phyloP scores from a whole-genome alignment of 2,888 invertebrate species.

The Bhutanitis thaidina region DNA sequence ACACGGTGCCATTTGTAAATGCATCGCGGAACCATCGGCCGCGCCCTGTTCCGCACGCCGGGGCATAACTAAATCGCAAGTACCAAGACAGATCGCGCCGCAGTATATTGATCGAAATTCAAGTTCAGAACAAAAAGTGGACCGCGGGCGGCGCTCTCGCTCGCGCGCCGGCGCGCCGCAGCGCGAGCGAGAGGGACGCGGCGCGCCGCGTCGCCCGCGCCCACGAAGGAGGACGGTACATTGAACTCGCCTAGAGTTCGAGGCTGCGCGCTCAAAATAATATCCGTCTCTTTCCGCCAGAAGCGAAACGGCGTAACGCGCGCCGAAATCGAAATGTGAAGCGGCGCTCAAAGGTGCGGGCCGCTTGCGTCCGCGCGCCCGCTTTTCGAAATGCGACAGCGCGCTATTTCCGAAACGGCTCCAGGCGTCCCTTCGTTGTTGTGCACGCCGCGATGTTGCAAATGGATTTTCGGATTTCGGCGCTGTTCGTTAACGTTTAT shows the following conservation, averaged over 20 bases:
- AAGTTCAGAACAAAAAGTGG: constrained; percentile 71
- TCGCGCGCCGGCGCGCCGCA: constrained; percentile 30
- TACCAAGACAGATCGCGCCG: constrained; percentile 50
- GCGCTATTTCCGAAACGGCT: constrained; percentile 14
- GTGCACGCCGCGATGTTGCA: not conserved
- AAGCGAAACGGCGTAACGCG: constrained; percentile 39
- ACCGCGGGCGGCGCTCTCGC: constrained; percentile 42
- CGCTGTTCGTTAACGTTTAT: not conserved
- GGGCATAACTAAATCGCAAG: constrained; percentile 35
- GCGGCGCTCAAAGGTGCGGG: constrained; percentile 37
- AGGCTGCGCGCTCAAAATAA: constrained; percentile 42
- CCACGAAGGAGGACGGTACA: constrained; percentile 70
- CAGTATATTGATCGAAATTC: constrained; percentile 71
- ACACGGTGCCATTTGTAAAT: constrained; percentile 1
- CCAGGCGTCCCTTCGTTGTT: not conserved
- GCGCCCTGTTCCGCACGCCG: constrained; percentile 22
- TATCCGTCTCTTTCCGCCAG: constrained; percentile 48
- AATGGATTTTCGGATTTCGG: not conserved
- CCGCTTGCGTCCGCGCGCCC: constrained; percentile 24
- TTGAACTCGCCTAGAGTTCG: constrained; percentile 57
- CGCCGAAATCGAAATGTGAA: constrained; percentile 31
- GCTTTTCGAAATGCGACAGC: constrained; percentile 15
- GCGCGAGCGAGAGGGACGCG: constrained; percentile 39
- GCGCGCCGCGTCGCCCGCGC: constrained; percentile 57
- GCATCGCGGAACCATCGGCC: not conserved